These are phyloP conservation scores for Diadegma fenestrale DNA, from an alignment of 2,888 invertebrate species.

Conservation along the genomic window DNA sequence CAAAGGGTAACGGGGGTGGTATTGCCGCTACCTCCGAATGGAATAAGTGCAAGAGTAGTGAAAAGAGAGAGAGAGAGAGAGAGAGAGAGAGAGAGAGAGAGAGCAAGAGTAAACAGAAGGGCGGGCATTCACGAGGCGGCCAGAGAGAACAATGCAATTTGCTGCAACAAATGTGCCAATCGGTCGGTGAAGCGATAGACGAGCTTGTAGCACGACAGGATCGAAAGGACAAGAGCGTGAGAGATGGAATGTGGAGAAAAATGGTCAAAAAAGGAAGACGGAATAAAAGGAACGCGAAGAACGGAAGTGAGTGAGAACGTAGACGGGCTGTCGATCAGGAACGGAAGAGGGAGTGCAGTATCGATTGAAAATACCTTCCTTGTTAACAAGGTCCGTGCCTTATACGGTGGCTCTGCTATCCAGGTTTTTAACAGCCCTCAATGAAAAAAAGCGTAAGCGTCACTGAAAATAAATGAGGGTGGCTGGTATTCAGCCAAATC, in stretches of 20 bases:
- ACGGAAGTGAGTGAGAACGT: background rate
- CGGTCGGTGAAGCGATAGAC: slow-evolving; percentile 71
- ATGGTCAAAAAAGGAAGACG: slow-evolving; percentile 42
- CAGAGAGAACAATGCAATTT: slow-evolving; percentile 76
- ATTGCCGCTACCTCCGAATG: slow-evolving; percentile 30
- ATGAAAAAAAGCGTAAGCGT: slow-evolving; percentile 11
- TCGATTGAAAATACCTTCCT: slow-evolving; percentile 74
- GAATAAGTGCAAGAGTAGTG: slow-evolving; percentile 46
- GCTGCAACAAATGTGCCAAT: slow-evolving; percentile 75
- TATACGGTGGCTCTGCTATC: slow-evolving; percentile 27
- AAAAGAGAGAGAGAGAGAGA: slow-evolving; percentile 37
- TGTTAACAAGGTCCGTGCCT: slow-evolving; percentile 22
- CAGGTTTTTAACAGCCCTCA: slow-evolving; percentile 16
- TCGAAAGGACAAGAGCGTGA: slow-evolving; percentile 38
- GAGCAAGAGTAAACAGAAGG: slow-evolving; percentile 46
- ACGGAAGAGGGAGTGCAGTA: slow-evolving; percentile 64
- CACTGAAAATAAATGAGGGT: slow-evolving; percentile 29
- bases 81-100: slow-evolving; percentile 41
- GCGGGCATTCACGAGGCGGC: slow-evolving; percentile 38
- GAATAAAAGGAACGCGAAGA: slow-evolving; percentile 41
- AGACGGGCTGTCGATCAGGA: slow-evolving; percentile 44
- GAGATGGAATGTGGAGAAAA: slow-evolving; percentile 29
- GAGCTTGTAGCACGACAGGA: slow-evolving; percentile 44
- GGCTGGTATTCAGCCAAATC: slow-evolving; percentile 59
- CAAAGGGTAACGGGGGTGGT: slow-evolving; percentile 7